phyloP scores from a whole-genome alignment of 2,113 vertebrate genomes.

The Cynocephalus volans region DNA sequence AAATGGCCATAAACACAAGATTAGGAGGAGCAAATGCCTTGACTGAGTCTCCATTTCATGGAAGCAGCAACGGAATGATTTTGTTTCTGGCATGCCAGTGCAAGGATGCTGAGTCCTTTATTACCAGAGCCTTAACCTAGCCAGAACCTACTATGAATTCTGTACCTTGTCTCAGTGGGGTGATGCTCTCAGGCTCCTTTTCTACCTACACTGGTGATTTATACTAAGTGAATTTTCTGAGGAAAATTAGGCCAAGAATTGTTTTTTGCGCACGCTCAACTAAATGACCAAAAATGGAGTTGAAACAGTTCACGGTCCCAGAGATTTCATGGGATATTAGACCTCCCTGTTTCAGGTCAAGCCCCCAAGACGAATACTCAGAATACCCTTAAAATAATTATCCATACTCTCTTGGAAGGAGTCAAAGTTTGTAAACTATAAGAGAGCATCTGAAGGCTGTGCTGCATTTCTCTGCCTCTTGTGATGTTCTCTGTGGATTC shows the following conservation, averaged over 20 bases:
- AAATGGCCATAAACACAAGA: neutral
- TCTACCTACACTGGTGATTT: neutral
- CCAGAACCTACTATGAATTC: neutral
- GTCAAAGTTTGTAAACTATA: neutral
- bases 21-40: neutral
- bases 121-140: neutral
- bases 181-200: neutral
- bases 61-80: neutral
- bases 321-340: neutral
- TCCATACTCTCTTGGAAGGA: neutral
- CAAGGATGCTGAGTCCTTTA: neutral
- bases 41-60: neutral
- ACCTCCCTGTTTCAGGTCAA: conserved; percentile 28
- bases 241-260: conserved; percentile 6
- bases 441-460: neutral
- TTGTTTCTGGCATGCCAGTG: neutral
- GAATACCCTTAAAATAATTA: conserved; percentile 10
- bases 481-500: neutral
- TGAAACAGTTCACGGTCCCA: neutral
- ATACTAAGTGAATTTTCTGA: conserved; percentile 34
- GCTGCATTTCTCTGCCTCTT: neutral
- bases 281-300: conserved; percentile 15
- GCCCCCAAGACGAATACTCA: neutral
- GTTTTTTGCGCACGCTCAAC: neutral
- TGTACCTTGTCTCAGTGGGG: neutral